Evolutionary conservation across 2,888 invertebrate species (phyloP).

Genomic region (Ametastegia equiseti): DNA sequence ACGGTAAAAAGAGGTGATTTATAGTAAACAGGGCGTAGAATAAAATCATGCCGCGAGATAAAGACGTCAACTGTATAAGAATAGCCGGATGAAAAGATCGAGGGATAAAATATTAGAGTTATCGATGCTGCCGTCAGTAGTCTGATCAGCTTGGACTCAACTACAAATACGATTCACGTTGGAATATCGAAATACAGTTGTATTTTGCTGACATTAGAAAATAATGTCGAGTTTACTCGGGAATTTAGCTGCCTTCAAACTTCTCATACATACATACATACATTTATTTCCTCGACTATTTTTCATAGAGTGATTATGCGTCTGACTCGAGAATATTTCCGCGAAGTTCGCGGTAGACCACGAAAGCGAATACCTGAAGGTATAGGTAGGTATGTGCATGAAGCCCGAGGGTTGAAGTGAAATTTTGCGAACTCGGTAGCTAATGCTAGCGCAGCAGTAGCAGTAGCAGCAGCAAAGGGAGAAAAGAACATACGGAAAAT

Average conservation of each 20-base stretch:
- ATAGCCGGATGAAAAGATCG: conserved; percentile 63
- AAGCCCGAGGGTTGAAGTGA: conserved; percentile 36
- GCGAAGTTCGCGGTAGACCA: conserved; percentile 2
- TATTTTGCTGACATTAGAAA: not conserved
- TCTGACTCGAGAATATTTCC: conserved; percentile 1
- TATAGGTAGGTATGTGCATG: conserved; percentile 43
- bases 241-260: not conserved
- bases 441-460: conserved; percentile 12
- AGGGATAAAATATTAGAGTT: conserved; percentile 54
- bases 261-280: too few relatives aligned
- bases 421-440: conserved; percentile 14
- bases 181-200: not conserved
- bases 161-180: not conserved
- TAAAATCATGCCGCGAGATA: conserved; percentile 54
- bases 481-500: conserved; percentile 31
- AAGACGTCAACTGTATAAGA: conserved; percentile 51
- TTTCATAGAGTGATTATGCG: conserved; percentile 26
- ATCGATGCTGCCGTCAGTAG: conserved; percentile 9
- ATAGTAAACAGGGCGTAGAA: conserved; percentile 60
- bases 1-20: conserved; percentile 68
- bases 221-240: not conserved
- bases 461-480: conserved; percentile 15
- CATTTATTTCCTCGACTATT: conserved; percentile 23
- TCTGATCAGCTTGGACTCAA: not conserved
- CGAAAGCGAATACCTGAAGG: conserved; percentile 58